phyloP scores from a whole-genome alignment of 2,888 invertebrate genomes.

The Brachypalpus laphriformis region DNA sequence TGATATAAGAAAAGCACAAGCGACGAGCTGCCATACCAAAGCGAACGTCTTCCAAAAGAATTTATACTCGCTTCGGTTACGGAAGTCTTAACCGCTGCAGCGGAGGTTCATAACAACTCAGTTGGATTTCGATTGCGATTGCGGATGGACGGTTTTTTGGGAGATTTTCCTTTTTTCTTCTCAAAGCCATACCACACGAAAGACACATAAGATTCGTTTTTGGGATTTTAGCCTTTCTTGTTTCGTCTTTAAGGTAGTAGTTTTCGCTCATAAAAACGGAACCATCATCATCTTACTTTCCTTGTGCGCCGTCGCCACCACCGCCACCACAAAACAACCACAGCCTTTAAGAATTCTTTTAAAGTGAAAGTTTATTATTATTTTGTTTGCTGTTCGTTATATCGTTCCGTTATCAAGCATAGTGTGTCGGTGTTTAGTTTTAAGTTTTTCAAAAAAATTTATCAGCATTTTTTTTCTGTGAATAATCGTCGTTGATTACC shows the following conservation, averaged over 20 bases:
- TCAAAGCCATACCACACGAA: not conserved
- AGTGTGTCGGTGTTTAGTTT: not conserved
- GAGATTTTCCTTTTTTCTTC: slow-evolving; percentile 2
- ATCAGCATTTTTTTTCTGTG: not conserved
- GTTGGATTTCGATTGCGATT: slow-evolving; percentile 76
- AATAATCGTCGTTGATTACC: not conserved
- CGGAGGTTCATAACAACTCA: slow-evolving; percentile 73
- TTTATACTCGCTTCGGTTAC: slow-evolving; percentile 65
- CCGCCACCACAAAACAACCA: slow-evolving; percentile 3
- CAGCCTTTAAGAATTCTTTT: slow-evolving; percentile 56
- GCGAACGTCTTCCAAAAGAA: slow-evolving; percentile 65
- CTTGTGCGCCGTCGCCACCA: slow-evolving; percentile 55
- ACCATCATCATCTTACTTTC: slow-evolving; percentile 63
- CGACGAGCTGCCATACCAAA: slow-evolving; percentile 31
- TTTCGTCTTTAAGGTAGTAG: not conserved
- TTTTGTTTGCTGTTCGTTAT: not conserved
- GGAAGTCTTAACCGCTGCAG: slow-evolving; percentile 73
- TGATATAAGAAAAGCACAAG: slow-evolving; percentile 70
- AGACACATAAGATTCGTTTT: slow-evolving; percentile 7
- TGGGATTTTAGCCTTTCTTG: not conserved
- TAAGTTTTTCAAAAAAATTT: not conserved
- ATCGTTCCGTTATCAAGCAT: slow-evolving; percentile 28
- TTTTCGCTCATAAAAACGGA: slow-evolving; percentile 58
- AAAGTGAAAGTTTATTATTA: slow-evolving; percentile 65
- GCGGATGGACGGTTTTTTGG: slow-evolving; percentile 75